phyloP scores from a whole-genome alignment of 2,113 vertebrate genomes.

The Probosciger aterrimus region DNA sequence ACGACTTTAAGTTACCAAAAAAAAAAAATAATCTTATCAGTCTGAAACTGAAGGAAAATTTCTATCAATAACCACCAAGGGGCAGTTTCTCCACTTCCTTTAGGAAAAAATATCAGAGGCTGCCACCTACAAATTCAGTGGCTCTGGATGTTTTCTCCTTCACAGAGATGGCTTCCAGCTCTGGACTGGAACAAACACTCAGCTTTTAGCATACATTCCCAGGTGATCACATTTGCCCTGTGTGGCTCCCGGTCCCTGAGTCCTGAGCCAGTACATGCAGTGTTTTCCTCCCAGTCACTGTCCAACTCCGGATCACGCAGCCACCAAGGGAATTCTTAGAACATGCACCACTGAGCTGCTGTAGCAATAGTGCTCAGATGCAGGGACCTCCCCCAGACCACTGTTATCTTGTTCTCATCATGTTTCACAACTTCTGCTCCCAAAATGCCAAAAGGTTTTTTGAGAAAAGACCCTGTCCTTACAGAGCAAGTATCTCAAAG shows the following conservation, averaged over 20 bases:
- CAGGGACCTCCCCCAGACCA: background rate
- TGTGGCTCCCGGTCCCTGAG: background rate
- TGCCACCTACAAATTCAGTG: background rate
- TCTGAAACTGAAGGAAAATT: background rate
- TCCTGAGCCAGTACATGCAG: background rate
- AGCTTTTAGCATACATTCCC: background rate
- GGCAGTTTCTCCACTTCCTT: background rate
- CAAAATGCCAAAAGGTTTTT: background rate
- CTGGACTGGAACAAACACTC: background rate
- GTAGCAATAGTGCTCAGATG: rapidly evolving
- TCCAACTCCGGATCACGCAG: rapidly evolving
- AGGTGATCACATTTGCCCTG: background rate
- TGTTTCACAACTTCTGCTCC: background rate
- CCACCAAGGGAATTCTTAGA: background rate
- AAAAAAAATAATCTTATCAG: background rate
- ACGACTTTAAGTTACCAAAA: background rate
- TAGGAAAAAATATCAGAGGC: background rate
- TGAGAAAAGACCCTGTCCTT: background rate
- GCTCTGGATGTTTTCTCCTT: conserved; percentile 33
- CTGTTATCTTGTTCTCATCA: background rate
- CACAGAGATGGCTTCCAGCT: background rate
- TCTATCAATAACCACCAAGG: background rate
- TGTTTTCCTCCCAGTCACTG: rapidly evolving
- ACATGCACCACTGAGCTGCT: background rate
- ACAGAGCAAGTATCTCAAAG: background rate